Evolutionary conservation across 2,113 vertebrate species (phyloP).

Genomic region (Silurus asotus): DNA sequence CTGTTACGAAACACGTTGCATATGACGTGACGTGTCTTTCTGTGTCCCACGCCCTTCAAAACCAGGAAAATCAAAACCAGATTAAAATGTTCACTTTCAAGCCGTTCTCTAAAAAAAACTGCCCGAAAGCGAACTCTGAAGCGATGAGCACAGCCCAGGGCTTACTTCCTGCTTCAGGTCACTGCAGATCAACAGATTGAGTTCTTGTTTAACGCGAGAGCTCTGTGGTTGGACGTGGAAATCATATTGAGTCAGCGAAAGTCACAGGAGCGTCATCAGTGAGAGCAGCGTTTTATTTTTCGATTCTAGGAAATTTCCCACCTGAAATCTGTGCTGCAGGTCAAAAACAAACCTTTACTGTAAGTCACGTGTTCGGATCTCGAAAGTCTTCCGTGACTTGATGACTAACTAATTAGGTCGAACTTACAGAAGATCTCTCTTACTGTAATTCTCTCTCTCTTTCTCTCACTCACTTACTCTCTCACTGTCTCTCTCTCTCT

Average conservation of each 20-base stretch:
- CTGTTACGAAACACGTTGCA: neutral
- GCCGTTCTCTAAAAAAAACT: too few species aligned
- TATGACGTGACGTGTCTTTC: neutral
- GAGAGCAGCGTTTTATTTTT: conserved; percentile 3
- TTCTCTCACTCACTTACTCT: too few species aligned
- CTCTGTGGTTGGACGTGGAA: neutral
- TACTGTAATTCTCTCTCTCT: too few species aligned
- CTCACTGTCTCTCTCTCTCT: too few species aligned
- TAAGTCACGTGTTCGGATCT: neutral
- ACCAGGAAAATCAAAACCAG: neutral
- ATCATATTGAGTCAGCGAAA: conserved; percentile 19
- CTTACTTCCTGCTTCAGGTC: too few species aligned
- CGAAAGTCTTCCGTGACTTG: neutral
- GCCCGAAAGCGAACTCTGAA: neutral
- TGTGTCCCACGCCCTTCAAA: neutral
- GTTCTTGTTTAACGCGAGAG: neutral
- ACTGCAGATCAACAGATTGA: neutral
- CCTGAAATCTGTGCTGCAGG: neutral
- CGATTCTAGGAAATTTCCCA: conserved; percentile 24
- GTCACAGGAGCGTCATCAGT: conserved; percentile 2
- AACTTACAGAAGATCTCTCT: neutral
- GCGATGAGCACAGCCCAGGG: neutral
- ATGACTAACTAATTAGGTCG: neutral
- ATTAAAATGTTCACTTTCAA: neutral
- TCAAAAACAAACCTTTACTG: conserved; percentile 9